Evolutionary conservation across 2,797 vertebrate species (phyloP).

Genomic region (Enteromius treurensis): DNA sequence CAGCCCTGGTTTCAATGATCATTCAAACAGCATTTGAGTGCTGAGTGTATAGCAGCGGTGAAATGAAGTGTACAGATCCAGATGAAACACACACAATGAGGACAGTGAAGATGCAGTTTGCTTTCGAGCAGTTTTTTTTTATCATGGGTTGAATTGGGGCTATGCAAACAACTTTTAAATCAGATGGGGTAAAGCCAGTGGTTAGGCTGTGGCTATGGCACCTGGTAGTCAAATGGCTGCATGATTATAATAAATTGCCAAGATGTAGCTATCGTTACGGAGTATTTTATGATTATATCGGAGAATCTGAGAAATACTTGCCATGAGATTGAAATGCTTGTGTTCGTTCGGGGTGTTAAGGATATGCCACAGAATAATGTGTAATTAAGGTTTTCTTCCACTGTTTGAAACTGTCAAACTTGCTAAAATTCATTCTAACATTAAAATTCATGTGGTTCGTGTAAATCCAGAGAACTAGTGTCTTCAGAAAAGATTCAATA

Average conservation of each 20-base stretch:
- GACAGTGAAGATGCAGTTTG: not conserved
- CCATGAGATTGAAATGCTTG: not conserved
- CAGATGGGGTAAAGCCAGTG: not conserved
- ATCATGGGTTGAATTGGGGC: not conserved
- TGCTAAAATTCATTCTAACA: not conserved
- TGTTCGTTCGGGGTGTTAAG: not conserved
- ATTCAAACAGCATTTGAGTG: not conserved
- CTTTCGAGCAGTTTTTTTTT: not conserved
- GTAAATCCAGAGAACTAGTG: not conserved
- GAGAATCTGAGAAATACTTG: not conserved
- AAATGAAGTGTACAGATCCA: not conserved
- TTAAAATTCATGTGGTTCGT: not conserved
- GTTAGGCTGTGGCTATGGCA: not conserved
- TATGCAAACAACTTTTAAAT: conserved; percentile 24
- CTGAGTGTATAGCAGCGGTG: not conserved
- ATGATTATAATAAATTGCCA: not conserved
- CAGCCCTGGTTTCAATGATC: not conserved
- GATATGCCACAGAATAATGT: not conserved
- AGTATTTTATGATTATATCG: not conserved
- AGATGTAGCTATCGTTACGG: not conserved
- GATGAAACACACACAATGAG: not conserved
- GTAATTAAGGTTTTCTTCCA: not conserved
- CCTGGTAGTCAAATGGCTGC: conserved; percentile 5
- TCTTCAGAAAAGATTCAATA: not conserved
- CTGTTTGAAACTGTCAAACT: not conserved